Evolutionary conservation across 2,888 invertebrate species (phyloP).

Genomic region (Ligdia adustata): DNA sequence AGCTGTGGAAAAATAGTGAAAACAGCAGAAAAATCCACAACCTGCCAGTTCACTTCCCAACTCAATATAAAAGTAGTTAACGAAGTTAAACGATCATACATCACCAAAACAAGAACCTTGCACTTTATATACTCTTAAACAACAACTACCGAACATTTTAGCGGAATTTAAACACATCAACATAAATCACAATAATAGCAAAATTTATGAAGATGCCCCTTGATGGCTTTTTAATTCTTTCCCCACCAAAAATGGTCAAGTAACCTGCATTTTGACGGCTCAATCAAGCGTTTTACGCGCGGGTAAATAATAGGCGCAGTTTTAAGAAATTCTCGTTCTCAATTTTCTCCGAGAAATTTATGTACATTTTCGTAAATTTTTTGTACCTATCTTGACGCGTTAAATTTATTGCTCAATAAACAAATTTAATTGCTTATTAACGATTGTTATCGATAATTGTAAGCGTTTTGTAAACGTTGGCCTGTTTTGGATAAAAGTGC

Average conservation of each 20-base stretch:
- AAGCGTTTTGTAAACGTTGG: conserved; percentile 24
- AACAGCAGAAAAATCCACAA: too few relatives aligned
- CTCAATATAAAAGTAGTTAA: too few relatives aligned
- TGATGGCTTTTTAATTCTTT: conserved; percentile 30
- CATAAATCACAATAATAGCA: conserved; percentile 34
- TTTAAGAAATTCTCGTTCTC: conserved; percentile 14
- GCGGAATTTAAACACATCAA: conserved; percentile 13
- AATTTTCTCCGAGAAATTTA: conserved; percentile 23
- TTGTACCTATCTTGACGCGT: conserved; percentile 21
- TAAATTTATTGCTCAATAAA: conserved; percentile 38
- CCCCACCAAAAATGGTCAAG: conserved; percentile 28
- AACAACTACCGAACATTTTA: conserved; percentile 3
- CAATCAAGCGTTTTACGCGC: conserved; percentile 25
- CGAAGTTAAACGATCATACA: conserved; percentile 6
- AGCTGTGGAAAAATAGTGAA: too few relatives aligned
- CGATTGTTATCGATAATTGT: conserved; percentile 71
- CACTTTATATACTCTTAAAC: conserved; percentile 5
- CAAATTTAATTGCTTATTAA: conserved; percentile 58
- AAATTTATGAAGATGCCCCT: conserved; percentile 30
- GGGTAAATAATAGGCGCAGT: conserved; percentile 28
- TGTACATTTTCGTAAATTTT: conserved; percentile 14
- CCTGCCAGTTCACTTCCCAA: too few relatives aligned
- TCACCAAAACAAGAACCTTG: conserved; percentile 6
- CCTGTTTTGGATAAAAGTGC: conserved; percentile 21
- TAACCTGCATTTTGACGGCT: conserved; percentile 25